phyloP scores from a whole-genome alignment of 2,113 vertebrate genomes.

The Crocuta crocuta region DNA sequence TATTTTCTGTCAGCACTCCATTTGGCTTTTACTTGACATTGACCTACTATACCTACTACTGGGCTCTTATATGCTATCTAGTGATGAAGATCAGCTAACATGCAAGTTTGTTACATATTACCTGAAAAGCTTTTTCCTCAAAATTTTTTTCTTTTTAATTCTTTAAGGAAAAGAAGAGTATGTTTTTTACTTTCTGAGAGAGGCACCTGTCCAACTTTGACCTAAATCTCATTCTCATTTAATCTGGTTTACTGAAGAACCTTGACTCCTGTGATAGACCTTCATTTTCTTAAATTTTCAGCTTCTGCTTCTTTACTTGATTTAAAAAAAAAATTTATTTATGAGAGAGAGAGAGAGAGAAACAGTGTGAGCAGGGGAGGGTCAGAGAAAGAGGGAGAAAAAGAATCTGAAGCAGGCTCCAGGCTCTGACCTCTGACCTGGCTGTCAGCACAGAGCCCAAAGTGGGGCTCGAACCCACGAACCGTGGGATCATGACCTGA shows the following conservation, averaged over 20 bases:
- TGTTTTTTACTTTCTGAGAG: neutral
- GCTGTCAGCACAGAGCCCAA: too few species aligned
- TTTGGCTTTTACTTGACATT: constrained; percentile 41
- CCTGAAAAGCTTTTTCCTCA: neutral
- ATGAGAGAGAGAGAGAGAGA: too few species aligned
- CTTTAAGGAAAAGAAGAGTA: neutral
- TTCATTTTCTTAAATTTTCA: constrained; percentile 4
- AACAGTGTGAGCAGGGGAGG: too few species aligned
- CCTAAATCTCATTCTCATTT: neutral
- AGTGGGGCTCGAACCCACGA: too few species aligned
- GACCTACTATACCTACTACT: neutral
- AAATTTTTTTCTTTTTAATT: neutral
- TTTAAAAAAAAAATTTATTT: neutral
- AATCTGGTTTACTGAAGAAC: neutral
- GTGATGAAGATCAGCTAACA: constrained; percentile 24
- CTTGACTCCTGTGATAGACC: neutral
- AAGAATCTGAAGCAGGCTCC: too few species aligned
- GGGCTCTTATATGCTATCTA: neutral
- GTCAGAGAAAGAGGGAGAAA: too few species aligned
- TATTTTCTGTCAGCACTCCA: neutral
- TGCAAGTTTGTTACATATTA: neutral
- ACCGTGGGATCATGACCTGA: too few species aligned
- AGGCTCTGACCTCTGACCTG: too few species aligned
- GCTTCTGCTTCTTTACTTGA: neutral
- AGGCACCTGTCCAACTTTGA: constrained; percentile 2